phyloP scores from a whole-genome alignment of 2,113 vertebrate species.

The Siphamia tubifer region DNA sequence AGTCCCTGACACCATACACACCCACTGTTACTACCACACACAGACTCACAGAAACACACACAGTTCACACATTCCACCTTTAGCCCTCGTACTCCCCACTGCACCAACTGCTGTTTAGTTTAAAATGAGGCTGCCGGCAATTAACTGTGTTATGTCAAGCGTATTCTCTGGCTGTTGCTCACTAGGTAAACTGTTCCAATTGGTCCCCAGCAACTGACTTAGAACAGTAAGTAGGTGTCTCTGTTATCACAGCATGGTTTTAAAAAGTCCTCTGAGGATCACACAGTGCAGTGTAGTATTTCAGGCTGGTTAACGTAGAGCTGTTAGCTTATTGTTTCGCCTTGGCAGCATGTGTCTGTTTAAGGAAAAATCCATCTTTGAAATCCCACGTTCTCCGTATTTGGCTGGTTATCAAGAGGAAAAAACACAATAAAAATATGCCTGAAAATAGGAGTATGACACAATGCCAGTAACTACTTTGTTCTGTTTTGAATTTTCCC shows the following conservation, averaged over 20 bases:
- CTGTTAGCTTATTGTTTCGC: slow-evolving; percentile 32
- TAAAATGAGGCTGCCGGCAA: slow-evolving; percentile 67
- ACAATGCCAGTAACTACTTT: not conserved
- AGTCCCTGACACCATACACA: slow-evolving; percentile 46
- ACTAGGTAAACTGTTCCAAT: slow-evolving; percentile 72
- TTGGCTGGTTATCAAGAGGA: not conserved
- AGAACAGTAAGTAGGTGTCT: slow-evolving; percentile 60
- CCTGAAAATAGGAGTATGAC: not conserved
- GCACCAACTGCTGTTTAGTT: slow-evolving; percentile 69
- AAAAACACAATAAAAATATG: not conserved
- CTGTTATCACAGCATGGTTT: slow-evolving; percentile 65
- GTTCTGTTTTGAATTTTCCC: not conserved
- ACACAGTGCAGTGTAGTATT: slow-evolving; percentile 34
- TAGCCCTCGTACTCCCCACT: slow-evolving; percentile 20
- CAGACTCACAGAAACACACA: slow-evolving; percentile 23
- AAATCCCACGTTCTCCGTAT: slow-evolving; percentile 6
- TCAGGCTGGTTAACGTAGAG: slow-evolving; percentile 11
- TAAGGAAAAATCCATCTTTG: not conserved
- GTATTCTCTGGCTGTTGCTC: slow-evolving; percentile 65
- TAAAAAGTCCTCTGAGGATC: slow-evolving; percentile 59
- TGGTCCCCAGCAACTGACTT: slow-evolving; percentile 58
- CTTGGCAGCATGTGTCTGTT: slow-evolving; percentile 3
- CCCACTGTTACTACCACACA: slow-evolving; percentile 43
- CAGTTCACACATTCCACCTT: slow-evolving; percentile 44
- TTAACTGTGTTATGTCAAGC: slow-evolving; percentile 76